Evolutionary conservation across 2,888 invertebrate genomes (phyloP), one percentile per base, ranked within the genome.

Genomic region (Eretmocerus hayati): DNA sequence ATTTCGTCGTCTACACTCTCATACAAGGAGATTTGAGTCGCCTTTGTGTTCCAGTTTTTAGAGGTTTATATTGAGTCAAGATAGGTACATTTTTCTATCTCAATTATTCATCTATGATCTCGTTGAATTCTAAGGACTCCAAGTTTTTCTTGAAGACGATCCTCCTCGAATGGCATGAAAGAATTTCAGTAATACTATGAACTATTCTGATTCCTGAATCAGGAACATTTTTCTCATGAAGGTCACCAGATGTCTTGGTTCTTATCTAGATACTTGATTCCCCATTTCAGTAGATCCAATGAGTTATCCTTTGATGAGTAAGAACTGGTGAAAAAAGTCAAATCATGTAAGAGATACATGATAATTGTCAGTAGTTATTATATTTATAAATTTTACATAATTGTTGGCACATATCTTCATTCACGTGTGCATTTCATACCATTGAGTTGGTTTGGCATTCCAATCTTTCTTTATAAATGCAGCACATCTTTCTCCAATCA

Each of bases 401-500:
- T 26, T 26, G 30, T 30, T 9, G 30, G 5, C 5, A 33, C 33
- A 13, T 33, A 33, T 33, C 5, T 33, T 33, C 16, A n/a, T n/a
- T n/a, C n/a, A n/a, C n/a, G n/a, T n/a, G n/a, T n/a, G 13, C 30
- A 9, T 20, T 20, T 2, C 11, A 56, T 64, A 65, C 67, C 65
- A 67, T 53, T 61, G 70, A 18, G 61, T 58, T 19, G 64, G 66
- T 56, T 67, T 71, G 4, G 61, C 67, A 2, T 68, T 62, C 66
- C 80, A 75, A 2, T 74, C 70, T 2, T 69, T 71, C 46, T 72
- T 71, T 40, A 80, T 68, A 60, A 78, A 78, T 50, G 76, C 74
- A 0, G 79, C 73, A 0, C 72, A 79, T 23, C 77, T 73, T 55
- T 80, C 80, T 1, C 75, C 81, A 58, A 81, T 75, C 81, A 81